Evolutionary conservation across 2,797 vertebrate species (phyloP), one percentile per base, ranked within the genome.

Genomic region (Poeciliopsis turneri): DNA sequence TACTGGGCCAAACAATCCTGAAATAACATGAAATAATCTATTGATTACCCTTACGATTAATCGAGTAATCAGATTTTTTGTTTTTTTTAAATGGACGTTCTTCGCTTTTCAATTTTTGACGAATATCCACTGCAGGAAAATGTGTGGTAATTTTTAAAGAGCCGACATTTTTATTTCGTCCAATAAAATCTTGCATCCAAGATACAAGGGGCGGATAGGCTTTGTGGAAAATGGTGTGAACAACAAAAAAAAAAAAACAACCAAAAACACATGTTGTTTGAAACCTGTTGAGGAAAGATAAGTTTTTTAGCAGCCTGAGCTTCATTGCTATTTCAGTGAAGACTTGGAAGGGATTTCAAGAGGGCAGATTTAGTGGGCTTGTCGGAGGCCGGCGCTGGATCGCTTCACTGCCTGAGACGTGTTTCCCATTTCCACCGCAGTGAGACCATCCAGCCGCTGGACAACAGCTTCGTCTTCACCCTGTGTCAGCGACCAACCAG

Each of bases 371-470:
- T 36, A 36, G 9, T 23, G 75, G 13, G 18, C 68, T 51, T 41
- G 51, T 15, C 13, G 9, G 23, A 36, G 46, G 68, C 20, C 7
- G 73, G 39, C 0, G 8, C 3, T 11, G 61, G 46, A 66, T 68
- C 33, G 61, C 64, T 39, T 47, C 59, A 49, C 74, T 66, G 59
- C 49, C 59, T 69, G 75, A 33, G 41, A 76, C 33, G 5, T 18
- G 61, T n/a, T 64, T 76, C 46, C 23, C 61, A 41, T 76, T 53
- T 66, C 64, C 75, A 36, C 75, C 68, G 25, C 59, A n/a, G 39
- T 39, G 46, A 25, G 33, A 49, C 36, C 20, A 36, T 25, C 13
- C 36, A 15, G 20, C 47, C 51, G 61, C 18, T 28, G 46, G 75
- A 18, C 13, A 51, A 68, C 7, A 36, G 46, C 71, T 51, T 51